Percentiles rank a stretch among this genome's conserved stretches.
These are phyloP conservation scores for Pseudotriccus pelzelni DNA, from an alignment of 2,797 vertebrate genomes.

Conservation along the genomic window DNA sequence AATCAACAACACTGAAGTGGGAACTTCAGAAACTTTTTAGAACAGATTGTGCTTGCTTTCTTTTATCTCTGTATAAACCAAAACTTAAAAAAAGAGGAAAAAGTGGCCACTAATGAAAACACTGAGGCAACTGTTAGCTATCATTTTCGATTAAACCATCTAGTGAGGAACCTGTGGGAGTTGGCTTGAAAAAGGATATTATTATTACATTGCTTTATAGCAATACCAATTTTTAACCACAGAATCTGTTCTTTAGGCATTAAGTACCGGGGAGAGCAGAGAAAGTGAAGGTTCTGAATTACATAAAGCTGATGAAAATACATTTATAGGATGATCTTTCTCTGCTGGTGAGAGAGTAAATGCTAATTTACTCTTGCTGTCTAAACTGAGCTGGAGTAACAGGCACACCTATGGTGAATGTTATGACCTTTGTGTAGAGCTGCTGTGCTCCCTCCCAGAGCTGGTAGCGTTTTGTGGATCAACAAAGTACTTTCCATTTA, in stretches of 20 bases:
- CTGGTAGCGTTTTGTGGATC: not conserved
- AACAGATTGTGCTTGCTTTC: slow-evolving; percentile 1
- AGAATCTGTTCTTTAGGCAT: slow-evolving; percentile 11
- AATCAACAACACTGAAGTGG: not conserved
- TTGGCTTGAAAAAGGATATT: slow-evolving; percentile 9
- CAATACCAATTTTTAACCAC: slow-evolving; percentile 38
- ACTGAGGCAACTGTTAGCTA: not conserved
- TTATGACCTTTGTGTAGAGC: slow-evolving; percentile 18
- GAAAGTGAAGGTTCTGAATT: slow-evolving; percentile 15
- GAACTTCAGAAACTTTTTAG: not conserved
- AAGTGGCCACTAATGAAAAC: slow-evolving; percentile 2
- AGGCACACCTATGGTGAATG: slow-evolving; percentile 9
- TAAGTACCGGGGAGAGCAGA: not conserved
- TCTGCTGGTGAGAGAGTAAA: slow-evolving; percentile 15
- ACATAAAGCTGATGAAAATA: slow-evolving; percentile 17
- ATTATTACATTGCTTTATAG: slow-evolving; percentile 12
- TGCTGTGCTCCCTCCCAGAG: slow-evolving; percentile 7
- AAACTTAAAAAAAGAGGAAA: not conserved
- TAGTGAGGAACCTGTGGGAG: slow-evolving; percentile 22
- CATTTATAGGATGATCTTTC: not conserved
- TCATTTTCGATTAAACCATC: not conserved
- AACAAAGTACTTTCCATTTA: slow-evolving; percentile 13
- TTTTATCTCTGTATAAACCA: not conserved
- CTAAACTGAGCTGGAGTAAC: not conserved
- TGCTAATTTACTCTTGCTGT: slow-evolving; percentile 30